Conservation (phyloP, 2,113 vertebrate species). For the Dunckerocampus dactyliophorus region DNA sequence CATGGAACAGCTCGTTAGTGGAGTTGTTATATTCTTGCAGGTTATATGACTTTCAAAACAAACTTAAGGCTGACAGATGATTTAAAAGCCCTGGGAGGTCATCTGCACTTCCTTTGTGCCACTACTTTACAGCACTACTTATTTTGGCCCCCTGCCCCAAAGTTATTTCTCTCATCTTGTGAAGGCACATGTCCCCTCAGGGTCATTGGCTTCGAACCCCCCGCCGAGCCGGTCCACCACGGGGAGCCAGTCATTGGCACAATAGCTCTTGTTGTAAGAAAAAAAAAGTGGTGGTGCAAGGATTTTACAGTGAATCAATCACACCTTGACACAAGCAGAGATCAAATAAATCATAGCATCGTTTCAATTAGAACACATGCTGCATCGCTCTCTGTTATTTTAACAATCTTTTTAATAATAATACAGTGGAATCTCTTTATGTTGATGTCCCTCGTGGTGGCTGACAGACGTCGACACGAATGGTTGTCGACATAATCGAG, state of each 20-base stretch:
- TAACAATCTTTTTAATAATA: too few relatives aligned
- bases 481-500: too few relatives aligned
- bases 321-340: conserved; percentile 5
- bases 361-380: too few relatives aligned
- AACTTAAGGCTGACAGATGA: conserved; percentile 40
- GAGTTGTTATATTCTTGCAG: conserved; percentile 15
- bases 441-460: too few relatives aligned
- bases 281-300: background rate
- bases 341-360: too few relatives aligned
- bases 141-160: conserved; percentile 48
- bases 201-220: conserved; percentile 41
- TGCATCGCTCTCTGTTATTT: too few relatives aligned
- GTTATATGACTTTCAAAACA: conserved; percentile 43
- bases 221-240: conserved; percentile 37
- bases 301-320: conserved; percentile 14
- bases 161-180: conserved; percentile 58
- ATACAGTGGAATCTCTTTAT: too few relatives aligned
- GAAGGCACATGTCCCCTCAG: conserved; percentile 52
- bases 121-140: conserved; percentile 46
- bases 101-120: conserved; percentile 48
- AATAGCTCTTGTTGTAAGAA: conserved; percentile 15
- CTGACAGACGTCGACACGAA: too few relatives aligned
- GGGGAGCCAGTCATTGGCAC: conserved; percentile 32
- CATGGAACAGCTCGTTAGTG: conserved; percentile 12
- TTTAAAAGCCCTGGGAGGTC: conserved; percentile 43